These are phyloP conservation scores for Heliconius nattereri DNA, from an alignment of 1,140 invertebrate genomes.

Conservation along the genomic window DNA sequence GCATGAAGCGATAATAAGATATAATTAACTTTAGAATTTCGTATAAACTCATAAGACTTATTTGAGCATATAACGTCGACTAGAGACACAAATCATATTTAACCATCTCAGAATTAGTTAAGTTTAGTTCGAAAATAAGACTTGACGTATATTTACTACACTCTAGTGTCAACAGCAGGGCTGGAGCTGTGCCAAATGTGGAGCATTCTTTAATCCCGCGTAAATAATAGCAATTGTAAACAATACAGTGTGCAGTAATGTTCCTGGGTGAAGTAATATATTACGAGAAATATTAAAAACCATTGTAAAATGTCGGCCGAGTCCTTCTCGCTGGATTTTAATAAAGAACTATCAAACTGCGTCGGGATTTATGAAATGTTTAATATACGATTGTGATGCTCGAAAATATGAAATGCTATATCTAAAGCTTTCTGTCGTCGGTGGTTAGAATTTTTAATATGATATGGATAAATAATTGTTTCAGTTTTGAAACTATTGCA, in stretches of 20 bases:
- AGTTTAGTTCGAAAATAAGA: constrained; percentile 22
- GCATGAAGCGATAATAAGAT: no score
- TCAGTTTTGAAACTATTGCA: neutral
- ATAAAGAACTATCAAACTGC: constrained; percentile 15
- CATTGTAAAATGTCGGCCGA: constrained; percentile 24
- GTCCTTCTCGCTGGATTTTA: constrained; percentile 17
- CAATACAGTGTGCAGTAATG: constrained; percentile 35
- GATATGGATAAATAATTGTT: neutral
- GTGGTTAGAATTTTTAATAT: neutral
- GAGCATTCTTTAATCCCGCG: constrained; percentile 35
- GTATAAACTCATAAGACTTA: neutral
- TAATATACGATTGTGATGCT: constrained; percentile 17
- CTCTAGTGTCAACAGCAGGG: constrained; percentile 28
- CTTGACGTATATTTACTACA: constrained; percentile 19
- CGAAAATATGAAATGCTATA: neutral
- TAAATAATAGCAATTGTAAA: constrained; percentile 39
- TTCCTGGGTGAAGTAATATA: constrained; percentile 28
- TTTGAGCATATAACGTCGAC: neutral
- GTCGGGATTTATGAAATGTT: constrained; percentile 11
- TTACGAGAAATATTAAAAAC: constrained; percentile 27
- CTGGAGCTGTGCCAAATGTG: constrained; percentile 32
- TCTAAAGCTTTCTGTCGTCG: neutral
- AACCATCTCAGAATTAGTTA: constrained; percentile 2
- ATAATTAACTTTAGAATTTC: neutral
- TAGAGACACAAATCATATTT: neutral